Conservation (phyloP, 2,113 vertebrate genomes). For the Pelodiscus sinensis region DNA sequence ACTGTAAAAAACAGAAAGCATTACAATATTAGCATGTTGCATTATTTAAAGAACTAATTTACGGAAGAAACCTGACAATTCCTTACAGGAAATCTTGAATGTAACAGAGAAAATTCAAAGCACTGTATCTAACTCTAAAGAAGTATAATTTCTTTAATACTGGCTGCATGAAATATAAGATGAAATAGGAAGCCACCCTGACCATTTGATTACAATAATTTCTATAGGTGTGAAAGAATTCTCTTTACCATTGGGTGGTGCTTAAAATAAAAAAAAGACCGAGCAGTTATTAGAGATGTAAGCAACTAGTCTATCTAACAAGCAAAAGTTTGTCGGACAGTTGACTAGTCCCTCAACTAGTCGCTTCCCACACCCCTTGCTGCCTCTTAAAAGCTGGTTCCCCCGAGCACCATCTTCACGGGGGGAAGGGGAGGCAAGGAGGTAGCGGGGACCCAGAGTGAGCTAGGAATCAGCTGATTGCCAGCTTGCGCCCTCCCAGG, state of each 20-base stretch:
- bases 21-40: slow-evolving; percentile 2
- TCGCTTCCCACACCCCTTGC: no score
- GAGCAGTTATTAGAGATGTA: background rate
- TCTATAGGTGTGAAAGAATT: background rate
- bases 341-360: no score
- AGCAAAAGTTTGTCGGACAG: no score
- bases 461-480: no score
- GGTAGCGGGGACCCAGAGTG: no score
- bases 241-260: background rate
- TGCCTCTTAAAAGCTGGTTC: no score
- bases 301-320: no score
- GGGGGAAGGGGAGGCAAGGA: no score
- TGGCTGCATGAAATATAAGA: background rate
- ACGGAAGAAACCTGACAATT: background rate
- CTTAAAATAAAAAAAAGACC: background rate
- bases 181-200: background rate
- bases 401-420: no score
- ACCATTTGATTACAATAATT: background rate
- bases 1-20: slow-evolving; percentile 81
- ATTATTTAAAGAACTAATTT: background rate
- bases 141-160: background rate
- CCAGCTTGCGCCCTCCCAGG: no score
- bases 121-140: background rate
- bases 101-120: background rate
- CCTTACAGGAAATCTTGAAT: background rate